Base-by-base conservation (phyloP, 2,113 vertebrate species). In the Tiliqua scincoides region DNA sequence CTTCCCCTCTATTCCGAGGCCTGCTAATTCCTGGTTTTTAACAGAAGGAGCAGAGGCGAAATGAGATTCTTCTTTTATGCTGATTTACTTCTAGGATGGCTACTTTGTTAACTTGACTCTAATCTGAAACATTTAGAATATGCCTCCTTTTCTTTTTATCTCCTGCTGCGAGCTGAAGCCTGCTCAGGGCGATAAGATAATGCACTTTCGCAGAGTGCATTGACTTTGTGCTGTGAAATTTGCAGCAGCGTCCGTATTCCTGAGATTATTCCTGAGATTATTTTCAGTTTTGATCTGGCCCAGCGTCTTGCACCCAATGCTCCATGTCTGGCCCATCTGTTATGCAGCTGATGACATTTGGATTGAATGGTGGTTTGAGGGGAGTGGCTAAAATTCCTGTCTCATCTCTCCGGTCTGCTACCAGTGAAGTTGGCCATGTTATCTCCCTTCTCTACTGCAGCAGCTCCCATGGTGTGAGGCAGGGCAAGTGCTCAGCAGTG, bases 151-250 rank as follows among this genome's bases (percentile, higher is more conserved):
- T 90, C 77, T 91, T 79, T 78, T 90, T 75, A 74, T 88, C 71
- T 88, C 0, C 0, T 54, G 32, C 59, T 92, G 83, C 77, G 93
- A 94, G 90, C 87, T 76, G 86, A 86, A 89, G 67, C 88, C 93
- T 95, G 93, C 80, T 18, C 65, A 86, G 23, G 91, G 67, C 32
- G 93, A 94, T 95, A 95, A 95, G 92, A 92, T 95, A 93, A 88
- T 95, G 95, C 82, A 89, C 82, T 92, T 94, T 82, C 90, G 83
- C 79, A 82, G 89, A 93, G 87, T 89, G 85, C 93, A 90, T 94
- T 93, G 87, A 91, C 77, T 37, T 12, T 83, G 62, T 93, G 75
- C 92, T 94, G 94, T 93, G 70, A 84, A 91, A 93, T 93, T 54
- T 88, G 82, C 6, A 84, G 62, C 73, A 10, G 84, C 89, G 74